phyloP scores from a whole-genome alignment of 2,888 invertebrate species.

The Thalpophila matura region DNA sequence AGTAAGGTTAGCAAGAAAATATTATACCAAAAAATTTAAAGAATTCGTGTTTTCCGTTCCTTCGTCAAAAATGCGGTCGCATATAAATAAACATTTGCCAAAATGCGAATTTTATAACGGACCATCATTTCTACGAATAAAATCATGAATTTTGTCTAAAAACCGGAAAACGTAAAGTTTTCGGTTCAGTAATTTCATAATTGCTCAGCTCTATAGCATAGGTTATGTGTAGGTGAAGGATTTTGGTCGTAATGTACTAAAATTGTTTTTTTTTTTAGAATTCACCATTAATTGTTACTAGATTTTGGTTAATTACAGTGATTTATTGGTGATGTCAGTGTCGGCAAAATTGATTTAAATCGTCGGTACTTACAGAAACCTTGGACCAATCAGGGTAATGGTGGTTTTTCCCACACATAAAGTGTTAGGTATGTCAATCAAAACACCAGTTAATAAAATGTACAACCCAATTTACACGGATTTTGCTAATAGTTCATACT shows the following conservation, averaged over 20 bases:
- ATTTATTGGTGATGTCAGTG: constrained; percentile 7
- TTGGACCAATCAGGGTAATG: constrained; percentile 43
- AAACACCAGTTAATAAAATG: constrained; percentile 7
- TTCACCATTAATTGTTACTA: constrained; percentile 4
- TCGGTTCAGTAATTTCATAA: constrained; percentile 53
- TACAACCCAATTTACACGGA: background rate
- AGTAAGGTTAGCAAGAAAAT: constrained; percentile 25
- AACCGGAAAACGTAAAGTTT: constrained; percentile 51
- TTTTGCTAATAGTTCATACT: constrained; percentile 21
- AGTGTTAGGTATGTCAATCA: background rate
- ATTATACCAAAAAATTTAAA: background rate
- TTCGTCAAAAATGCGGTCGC: constrained; percentile 11
- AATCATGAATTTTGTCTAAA: constrained; percentile 28
- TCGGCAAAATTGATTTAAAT: background rate
- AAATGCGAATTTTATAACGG: constrained; percentile 47
- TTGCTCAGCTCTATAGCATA: constrained; percentile 28
- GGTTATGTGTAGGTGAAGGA: constrained; percentile 33
- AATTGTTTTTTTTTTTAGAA: constrained; percentile 17
- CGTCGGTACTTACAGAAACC: constrained; percentile 17
- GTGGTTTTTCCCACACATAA: constrained; percentile 10
- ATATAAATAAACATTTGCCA: constrained; percentile 16
- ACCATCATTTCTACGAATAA: constrained; percentile 35
- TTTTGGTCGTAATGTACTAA: constrained; percentile 18
- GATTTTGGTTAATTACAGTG: constrained; percentile 6
- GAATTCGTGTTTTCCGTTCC: background rate